Conservation (phyloP, 2,797 vertebrate species). For the Gambusia yucatana region DNA sequence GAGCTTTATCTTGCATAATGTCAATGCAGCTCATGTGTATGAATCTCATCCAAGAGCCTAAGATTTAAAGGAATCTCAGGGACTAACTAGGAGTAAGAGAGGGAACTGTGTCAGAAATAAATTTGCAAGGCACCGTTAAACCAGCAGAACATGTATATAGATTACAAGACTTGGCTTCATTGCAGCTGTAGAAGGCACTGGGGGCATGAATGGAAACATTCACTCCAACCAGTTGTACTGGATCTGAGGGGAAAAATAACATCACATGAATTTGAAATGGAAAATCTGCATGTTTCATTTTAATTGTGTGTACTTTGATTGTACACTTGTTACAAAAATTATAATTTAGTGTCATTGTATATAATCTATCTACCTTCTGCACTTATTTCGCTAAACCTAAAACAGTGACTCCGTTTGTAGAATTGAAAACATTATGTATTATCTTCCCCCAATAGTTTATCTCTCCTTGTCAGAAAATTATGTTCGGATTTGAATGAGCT, state of each 20-base stretch:
- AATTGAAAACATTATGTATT: conserved; percentile 30
- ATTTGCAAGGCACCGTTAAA: conserved; percentile 52
- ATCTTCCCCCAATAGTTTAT: conserved; percentile 45
- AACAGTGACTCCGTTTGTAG: conserved; percentile 46
- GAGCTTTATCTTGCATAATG: neutral
- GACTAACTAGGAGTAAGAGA: neutral
- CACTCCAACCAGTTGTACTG: conserved; percentile 67
- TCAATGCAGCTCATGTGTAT: neutral
- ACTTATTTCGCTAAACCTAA: conserved; percentile 1
- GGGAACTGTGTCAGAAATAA: neutral
- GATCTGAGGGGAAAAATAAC: conserved; percentile 40
- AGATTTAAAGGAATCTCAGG: neutral
- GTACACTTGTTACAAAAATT: conserved; percentile 19
- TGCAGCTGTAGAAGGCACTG: neutral
- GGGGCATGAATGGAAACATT: conserved; percentile 41
- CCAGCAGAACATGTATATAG: conserved; percentile 52
- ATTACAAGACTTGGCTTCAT: conserved; percentile 9
- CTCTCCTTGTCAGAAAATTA: conserved; percentile 49
- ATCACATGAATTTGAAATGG: conserved; percentile 13
- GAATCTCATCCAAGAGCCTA: neutral
- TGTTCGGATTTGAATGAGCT: conserved; percentile 72
- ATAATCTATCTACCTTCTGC: neutral
- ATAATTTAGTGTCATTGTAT: neutral
- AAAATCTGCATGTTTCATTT: conserved; percentile 31
- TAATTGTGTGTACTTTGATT: neutral